A percentile compares a stretch with the other conserved stretches of the same genome.
Conservation (phyloP, 2,797 vertebrate species). For the Crenuchus spilurus region DNA sequence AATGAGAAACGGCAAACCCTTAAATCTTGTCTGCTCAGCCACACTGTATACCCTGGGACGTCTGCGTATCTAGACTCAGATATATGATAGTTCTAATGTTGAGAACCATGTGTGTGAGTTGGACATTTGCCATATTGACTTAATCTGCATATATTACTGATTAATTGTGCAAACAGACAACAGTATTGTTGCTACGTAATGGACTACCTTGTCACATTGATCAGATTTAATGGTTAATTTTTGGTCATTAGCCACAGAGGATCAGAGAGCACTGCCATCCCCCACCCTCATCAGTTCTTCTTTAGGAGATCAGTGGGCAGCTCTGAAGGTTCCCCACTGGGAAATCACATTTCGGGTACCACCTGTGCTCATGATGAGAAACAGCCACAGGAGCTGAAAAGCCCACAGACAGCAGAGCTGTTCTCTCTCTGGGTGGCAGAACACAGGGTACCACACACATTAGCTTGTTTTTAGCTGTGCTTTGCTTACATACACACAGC, state of each 20-base stretch:
- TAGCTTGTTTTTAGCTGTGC: background rate
- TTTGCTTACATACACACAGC: background rate
- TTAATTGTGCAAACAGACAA: background rate
- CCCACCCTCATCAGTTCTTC: background rate
- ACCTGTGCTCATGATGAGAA: constrained; percentile 15
- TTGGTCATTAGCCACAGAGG: background rate
- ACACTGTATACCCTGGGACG: no score
- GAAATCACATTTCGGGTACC: constrained; percentile 22
- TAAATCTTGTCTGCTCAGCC: no score
- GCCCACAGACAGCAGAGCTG: background rate
- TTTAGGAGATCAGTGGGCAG: background rate
- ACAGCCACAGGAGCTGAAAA: background rate
- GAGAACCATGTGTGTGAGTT: no score
- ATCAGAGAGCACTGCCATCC: background rate
- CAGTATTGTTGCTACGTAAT: background rate
- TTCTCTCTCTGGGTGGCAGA: background rate
- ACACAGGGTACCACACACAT: background rate
- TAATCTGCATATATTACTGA: background rate
- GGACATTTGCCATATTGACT: background rate
- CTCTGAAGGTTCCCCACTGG: constrained; percentile 13
- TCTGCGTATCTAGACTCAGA: no score
- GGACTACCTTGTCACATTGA: background rate
- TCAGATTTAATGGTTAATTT: constrained; percentile 8
- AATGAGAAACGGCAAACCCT: no score
- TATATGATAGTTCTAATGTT: no score